Percentiles rank a stretch among this genome's conserved stretches.
Conservation (phyloP, 2,797 vertebrate species). For the Acanthornis magna region DNA sequence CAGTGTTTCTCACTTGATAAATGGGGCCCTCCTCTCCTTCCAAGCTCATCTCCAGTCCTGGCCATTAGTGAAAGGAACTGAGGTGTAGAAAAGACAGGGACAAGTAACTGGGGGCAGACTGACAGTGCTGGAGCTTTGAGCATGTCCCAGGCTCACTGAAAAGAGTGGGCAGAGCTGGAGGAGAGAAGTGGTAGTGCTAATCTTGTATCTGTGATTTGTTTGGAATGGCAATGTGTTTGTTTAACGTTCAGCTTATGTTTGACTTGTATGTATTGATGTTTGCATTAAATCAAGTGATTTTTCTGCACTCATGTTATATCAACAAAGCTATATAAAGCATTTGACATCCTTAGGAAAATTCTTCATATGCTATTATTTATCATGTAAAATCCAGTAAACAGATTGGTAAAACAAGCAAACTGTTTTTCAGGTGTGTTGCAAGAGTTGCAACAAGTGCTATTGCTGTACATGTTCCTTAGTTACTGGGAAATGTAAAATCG, state of each 20-base stretch:
- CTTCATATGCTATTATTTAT: conserved; percentile 18
- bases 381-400: not conserved
- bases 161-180: not conserved
- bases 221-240: not conserved
- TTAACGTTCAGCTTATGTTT: conserved; percentile 20
- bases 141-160: not conserved
- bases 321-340: conserved; percentile 29
- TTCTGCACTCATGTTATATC: not conserved
- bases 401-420: not conserved
- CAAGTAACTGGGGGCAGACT: not conserved
- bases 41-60: not conserved
- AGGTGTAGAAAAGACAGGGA: not conserved
- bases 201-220: not conserved
- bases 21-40: not conserved
- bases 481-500: not conserved
- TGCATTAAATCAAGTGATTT: conserved; percentile 4
- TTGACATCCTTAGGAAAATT: not conserved
- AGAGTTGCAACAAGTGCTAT: not conserved
- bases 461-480: not conserved
- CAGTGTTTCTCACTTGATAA: not conserved
- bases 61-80: not conserved
- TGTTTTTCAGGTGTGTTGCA: not conserved
- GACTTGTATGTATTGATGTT: conserved; percentile 29
- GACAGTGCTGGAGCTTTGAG: not conserved
- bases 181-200: not conserved